A percentile compares a stretch with the other conserved stretches of the same genome.
Evolutionary conservation across 2,888 invertebrate species (phyloP).

Genomic region (Crocallis elinguaria): DNA sequence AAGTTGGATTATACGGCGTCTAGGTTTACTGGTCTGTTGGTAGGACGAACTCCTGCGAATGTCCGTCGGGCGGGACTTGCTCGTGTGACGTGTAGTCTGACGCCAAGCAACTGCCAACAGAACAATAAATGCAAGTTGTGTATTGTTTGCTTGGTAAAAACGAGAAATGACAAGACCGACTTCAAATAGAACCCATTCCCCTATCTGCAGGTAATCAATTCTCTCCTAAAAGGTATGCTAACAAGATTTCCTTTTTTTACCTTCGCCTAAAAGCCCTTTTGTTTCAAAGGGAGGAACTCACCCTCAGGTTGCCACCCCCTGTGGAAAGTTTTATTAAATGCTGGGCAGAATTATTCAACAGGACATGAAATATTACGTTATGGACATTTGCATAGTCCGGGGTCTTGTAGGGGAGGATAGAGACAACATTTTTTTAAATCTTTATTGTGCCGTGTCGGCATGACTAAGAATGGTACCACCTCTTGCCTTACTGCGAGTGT

Average conservation of each 20-base stretch:
- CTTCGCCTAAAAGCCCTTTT: slow-evolving; percentile 4
- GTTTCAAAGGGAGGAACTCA: slow-evolving; percentile 9
- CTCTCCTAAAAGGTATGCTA: slow-evolving; percentile 4
- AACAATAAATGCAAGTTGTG: no score
- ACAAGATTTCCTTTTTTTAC: slow-evolving; percentile 5
- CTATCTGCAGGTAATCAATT: not conserved
- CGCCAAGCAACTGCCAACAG: no score
- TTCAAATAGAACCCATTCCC: not conserved
- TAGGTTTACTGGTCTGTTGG: no score
- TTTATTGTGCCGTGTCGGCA: no score
- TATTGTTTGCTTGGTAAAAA: no score
- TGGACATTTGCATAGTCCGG: slow-evolving; percentile 26
- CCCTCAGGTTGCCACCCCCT: slow-evolving; percentile 1
- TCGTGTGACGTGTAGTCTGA: no score
- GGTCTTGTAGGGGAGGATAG: slow-evolving; percentile 6
- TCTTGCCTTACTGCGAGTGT: not conserved
- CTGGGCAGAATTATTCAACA: slow-evolving; percentile 24
- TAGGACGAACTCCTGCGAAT: no score
- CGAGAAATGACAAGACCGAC: not conserved
- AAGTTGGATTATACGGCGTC: no score
- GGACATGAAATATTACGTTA: slow-evolving; percentile 24
- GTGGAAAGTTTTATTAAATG: slow-evolving; percentile 26
- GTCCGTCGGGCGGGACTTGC: no score
- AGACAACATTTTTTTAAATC: not conserved
- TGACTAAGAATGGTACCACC: no score